These are phyloP conservation scores for Bos javanicus DNA, from an alignment of 2,113 vertebrate species.

Conservation along the genomic window DNA sequence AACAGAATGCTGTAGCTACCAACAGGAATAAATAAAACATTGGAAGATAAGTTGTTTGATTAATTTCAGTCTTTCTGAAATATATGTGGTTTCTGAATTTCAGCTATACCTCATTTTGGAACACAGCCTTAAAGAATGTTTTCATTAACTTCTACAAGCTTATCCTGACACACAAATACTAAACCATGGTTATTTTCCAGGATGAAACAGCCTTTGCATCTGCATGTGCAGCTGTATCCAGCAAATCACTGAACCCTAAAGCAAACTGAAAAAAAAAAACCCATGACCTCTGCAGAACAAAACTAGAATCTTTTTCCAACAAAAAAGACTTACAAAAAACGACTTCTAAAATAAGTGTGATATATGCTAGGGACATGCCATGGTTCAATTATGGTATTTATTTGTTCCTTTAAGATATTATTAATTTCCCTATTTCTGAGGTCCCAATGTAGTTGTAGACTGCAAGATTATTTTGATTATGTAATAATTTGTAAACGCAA, in stretches of 20 bases:
- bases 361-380: background rate
- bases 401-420: constrained; percentile 14
- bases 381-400: background rate
- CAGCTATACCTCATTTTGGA: background rate
- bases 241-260: constrained; percentile 15
- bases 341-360: background rate
- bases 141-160: constrained; percentile 10
- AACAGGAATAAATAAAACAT: background rate
- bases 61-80: constrained; percentile 3
- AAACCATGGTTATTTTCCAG: constrained; percentile 22
- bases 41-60: background rate
- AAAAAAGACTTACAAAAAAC: background rate
- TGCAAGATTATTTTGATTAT: constrained; percentile 38
- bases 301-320: background rate
- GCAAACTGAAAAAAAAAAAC: background rate
- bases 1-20: background rate
- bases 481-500: constrained; percentile 39
- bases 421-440: constrained; percentile 47
- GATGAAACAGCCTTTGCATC: background rate
- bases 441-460: background rate
- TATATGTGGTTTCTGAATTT: background rate
- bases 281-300: background rate
- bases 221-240: background rate
- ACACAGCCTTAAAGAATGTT: constrained; percentile 34
- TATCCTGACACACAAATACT: background rate